Percentiles rank a stretch among this genome's conserved stretches.
Evolutionary conservation across 2,888 invertebrate genomes (phyloP).

Genomic region (Mimachlamys varia): DNA sequence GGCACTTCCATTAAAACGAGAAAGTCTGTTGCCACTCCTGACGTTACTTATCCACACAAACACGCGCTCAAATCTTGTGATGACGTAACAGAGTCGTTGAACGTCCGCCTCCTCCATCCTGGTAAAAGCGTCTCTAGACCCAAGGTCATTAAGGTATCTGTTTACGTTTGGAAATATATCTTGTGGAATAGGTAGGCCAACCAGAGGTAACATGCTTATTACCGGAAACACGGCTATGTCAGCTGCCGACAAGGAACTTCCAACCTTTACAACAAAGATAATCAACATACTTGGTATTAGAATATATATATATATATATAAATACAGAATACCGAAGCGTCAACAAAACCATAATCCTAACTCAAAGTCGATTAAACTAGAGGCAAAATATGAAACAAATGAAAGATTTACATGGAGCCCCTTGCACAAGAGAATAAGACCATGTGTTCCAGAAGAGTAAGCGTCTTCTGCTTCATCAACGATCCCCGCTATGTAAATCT

Average conservation of each 20-base stretch:
- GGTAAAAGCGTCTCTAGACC: constrained; percentile 35
- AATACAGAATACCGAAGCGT: too few species aligned
- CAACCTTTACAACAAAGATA: constrained; percentile 49
- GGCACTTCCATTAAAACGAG: constrained; percentile 40
- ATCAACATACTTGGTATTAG: too few species aligned
- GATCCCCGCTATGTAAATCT: too few species aligned
- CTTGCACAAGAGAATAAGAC: too few species aligned
- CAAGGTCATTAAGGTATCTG: constrained; percentile 45
- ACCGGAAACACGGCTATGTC: constrained; percentile 54
- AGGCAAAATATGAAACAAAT: too few species aligned
- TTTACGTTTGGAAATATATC: constrained; percentile 53
- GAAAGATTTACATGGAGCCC: too few species aligned
- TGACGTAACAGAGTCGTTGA: constrained; percentile 36
- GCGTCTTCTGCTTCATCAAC: too few species aligned
- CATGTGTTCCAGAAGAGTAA: too few species aligned
- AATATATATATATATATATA: too few species aligned
- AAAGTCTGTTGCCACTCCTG: constrained; percentile 39
- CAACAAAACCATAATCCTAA: too few species aligned
- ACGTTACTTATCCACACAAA: constrained; percentile 48
- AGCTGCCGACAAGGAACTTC: constrained; percentile 48
- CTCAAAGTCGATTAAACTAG: too few species aligned
- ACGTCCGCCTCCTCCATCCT: constrained; percentile 39
- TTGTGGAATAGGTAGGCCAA: constrained; percentile 37
- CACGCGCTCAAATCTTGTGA: constrained; percentile 42
- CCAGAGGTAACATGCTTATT: constrained; percentile 44